Conservation (phyloP, 2,113 vertebrate genomes). For the Hypocryptadius cinnamomeus region DNA sequence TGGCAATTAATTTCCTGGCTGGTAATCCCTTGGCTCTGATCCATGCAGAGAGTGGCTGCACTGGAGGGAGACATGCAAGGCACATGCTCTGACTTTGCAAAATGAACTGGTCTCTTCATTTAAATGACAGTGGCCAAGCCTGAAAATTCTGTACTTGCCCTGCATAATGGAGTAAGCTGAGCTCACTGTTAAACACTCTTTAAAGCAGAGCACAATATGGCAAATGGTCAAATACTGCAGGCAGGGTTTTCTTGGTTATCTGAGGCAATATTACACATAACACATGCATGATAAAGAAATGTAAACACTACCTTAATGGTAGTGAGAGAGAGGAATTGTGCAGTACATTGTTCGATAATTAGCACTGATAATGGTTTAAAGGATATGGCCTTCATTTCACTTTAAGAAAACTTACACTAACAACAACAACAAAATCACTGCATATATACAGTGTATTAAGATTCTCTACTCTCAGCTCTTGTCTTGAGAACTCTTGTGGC, state of each 20-base stretch:
- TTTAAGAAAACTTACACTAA: neutral
- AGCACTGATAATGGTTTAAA: neutral
- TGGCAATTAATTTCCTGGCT: conserved; percentile 52
- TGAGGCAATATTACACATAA: neutral
- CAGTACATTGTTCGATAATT: fast-evolving
- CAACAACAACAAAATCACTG: neutral
- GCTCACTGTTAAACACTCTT: neutral
- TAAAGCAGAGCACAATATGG: neutral
- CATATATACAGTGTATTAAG: neutral
- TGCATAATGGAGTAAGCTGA: neutral
- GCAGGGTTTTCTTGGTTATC: neutral
- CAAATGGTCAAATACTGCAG: neutral
- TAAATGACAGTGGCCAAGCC: neutral
- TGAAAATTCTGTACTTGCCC: neutral
- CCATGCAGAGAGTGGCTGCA: neutral
- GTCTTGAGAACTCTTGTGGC: neutral
- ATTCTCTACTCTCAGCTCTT: neutral
- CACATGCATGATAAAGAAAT: neutral
- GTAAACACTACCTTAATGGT: neutral
- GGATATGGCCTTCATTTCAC: neutral
- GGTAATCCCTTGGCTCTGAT: conserved; percentile 36
- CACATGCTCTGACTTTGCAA: neutral
- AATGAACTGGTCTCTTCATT: neutral
- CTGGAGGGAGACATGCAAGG: neutral
- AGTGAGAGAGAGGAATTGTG: neutral